Conservation (phyloP, 2,888 invertebrate genomes). For the Drosophila pseudotakahashii region DNA sequence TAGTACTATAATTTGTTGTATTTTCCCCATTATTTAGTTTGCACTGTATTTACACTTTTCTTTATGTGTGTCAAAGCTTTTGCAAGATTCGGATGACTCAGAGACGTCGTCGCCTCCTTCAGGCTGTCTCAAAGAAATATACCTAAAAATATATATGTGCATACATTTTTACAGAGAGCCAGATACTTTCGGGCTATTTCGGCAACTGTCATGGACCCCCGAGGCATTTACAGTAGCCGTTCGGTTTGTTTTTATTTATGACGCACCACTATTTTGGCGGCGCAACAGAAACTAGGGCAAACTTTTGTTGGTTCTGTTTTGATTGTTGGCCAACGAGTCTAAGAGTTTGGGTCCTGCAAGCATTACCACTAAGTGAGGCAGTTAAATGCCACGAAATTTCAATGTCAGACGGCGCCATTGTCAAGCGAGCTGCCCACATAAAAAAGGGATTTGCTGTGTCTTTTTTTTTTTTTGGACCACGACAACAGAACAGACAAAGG, state of each 20-base stretch:
- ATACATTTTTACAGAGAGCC: slow-evolving; percentile 10
- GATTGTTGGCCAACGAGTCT: slow-evolving; percentile 32
- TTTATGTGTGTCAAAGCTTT: slow-evolving; percentile 60
- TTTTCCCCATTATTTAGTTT: not conserved
- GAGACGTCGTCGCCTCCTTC: slow-evolving; percentile 40
- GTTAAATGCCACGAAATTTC: slow-evolving; percentile 57
- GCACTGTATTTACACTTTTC: slow-evolving; percentile 33
- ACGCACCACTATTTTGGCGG: slow-evolving; percentile 43
- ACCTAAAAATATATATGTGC: slow-evolving; percentile 19
- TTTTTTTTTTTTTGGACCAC: slow-evolving; percentile 9
- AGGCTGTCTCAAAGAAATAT: slow-evolving; percentile 27
- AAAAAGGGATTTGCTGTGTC: slow-evolving; percentile 29
- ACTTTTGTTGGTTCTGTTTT: slow-evolving; percentile 56
- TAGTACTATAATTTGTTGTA: not conserved
- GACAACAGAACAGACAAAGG: slow-evolving; percentile 31
- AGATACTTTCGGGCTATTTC: slow-evolving; percentile 47
- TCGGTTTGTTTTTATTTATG: slow-evolving; percentile 42
- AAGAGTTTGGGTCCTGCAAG: slow-evolving; percentile 34
- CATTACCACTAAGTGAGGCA: slow-evolving; percentile 40
- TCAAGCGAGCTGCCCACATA: slow-evolving; percentile 46
- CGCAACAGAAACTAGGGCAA: slow-evolving; percentile 57
- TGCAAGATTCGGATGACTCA: slow-evolving; percentile 68
- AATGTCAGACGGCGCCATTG: slow-evolving; percentile 57
- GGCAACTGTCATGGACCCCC: slow-evolving; percentile 50
- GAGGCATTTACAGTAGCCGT: slow-evolving; percentile 32